Base-by-base conservation (phyloP, 1,140 invertebrate genomes). In the Eciton burchellii region DNA sequence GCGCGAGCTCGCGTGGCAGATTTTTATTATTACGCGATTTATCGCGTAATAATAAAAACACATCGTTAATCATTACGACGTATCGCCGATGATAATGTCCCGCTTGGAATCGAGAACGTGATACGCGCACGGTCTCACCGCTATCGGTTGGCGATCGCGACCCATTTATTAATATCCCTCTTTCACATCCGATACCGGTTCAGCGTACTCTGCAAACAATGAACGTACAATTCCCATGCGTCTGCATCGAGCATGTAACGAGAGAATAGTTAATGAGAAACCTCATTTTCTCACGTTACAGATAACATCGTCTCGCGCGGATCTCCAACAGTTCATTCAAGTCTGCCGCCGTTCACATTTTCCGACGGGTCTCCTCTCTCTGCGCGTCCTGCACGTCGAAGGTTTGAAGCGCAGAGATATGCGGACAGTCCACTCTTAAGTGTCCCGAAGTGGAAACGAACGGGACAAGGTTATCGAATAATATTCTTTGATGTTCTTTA, bases 261-360 rank as follows among this genome's bases (percentile, higher is more conserved):
- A 79, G 62, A 79, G 57, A 56, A 14, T 79, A 43, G 62, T 57
- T 81, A 79, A 86, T 79, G 71, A 72, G 84, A 60, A 87, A 82
- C 66, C 60, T 70, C 26, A 68, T 85, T 85, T 85, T 87, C 79
- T 85, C 85, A 87, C 72, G 79, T 87, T 85, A 87, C 84, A 85
- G 72, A 85, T 86, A 86, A 57, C 35, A 85, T 84, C 79, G 76
- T 77, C 52, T 45, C 45, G 52, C 63, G 57, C 14, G 35, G 21
- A 68, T 49, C 19, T 70, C 16, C 21, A 9, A 16, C n/a, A n/a
- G 29, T 77, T 77, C 74, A 77, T 77, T 77, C 49, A 66, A 35
- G 65, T 65, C 19, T 52, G 14, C 29, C 47, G 54, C 4, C 56
- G 71, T 74, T 60, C 43, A 60, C 11, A 24, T 16, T 16, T 16